phyloP scores from a whole-genome alignment of 2,888 invertebrate genomes.

The Ectobius pallidus region DNA sequence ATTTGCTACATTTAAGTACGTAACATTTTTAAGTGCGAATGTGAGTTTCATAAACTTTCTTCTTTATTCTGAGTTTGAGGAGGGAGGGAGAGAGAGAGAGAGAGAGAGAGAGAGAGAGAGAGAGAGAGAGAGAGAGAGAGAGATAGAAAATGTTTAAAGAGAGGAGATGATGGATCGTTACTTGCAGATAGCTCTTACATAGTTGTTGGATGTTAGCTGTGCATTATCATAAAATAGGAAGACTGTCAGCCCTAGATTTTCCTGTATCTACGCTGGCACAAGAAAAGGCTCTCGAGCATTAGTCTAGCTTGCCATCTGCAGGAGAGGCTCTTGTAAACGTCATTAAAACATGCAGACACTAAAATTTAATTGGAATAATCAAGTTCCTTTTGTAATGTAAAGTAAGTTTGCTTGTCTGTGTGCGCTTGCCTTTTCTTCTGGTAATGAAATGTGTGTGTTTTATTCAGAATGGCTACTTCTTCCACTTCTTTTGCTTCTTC shows the following conservation, averaged over 20 bases:
- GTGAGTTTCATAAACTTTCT: too few species aligned
- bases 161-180: background rate
- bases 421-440: background rate
- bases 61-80: too few species aligned
- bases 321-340: background rate
- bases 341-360: slow-evolving; percentile 3
- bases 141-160: background rate
- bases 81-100: too few species aligned
- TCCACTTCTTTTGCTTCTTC: background rate
- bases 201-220: background rate
- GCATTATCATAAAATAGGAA: slow-evolving; percentile 17
- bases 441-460: slow-evolving; percentile 3
- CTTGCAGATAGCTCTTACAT: background rate
- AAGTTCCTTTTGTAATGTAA: slow-evolving; percentile 7
- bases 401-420: background rate
- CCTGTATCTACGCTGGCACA: background rate
- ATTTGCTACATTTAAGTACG: too few species aligned
- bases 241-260: background rate
- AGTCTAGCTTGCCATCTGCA: background rate
- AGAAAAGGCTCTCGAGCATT: slow-evolving; percentile 10
- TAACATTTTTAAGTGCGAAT: too few species aligned
- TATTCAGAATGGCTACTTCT: background rate
- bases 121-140: too few species aligned
- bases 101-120: too few species aligned
- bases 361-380: slow-evolving; percentile 27